Evolutionary conservation across 2,113 vertebrate genomes (phyloP).

Genomic region (Anarhynchus alexandrinus): DNA sequence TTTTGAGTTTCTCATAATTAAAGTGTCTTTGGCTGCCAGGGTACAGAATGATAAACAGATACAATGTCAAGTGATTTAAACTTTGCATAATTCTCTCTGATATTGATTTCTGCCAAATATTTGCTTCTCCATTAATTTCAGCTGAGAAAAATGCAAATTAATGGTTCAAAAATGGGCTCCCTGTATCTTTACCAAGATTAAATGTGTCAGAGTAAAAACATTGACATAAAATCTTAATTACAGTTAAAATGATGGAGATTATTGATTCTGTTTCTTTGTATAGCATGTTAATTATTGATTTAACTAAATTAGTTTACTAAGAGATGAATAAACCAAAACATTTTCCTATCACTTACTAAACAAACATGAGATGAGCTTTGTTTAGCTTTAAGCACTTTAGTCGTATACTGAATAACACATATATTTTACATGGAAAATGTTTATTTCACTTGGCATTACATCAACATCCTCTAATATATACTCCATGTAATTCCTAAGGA

Average conservation of each 20-base stretch:
- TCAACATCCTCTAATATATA: not conserved
- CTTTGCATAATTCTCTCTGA: not conserved
- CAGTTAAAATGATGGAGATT: not conserved
- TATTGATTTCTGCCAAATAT: conserved; percentile 48
- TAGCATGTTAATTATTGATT: not conserved
- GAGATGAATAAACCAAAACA: not conserved
- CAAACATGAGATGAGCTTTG: not conserved
- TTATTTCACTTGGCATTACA: not conserved
- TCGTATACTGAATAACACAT: not conserved
- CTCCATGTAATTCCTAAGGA: not conserved
- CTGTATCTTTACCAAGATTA: conserved; percentile 7
- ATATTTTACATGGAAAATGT: not conserved
- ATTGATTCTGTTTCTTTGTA: not conserved
- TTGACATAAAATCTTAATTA: conserved; percentile 11
- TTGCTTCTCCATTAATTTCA: conserved; percentile 15
- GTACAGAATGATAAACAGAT: conserved; percentile 1
- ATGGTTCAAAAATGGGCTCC: conserved; percentile 2
- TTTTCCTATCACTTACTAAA: not conserved
- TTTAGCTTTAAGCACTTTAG: not conserved
- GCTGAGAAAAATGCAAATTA: conserved; percentile 25
- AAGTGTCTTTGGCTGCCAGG: not conserved
- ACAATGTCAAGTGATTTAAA: not conserved
- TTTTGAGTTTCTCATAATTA: not conserved
- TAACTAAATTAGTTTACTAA: not conserved
- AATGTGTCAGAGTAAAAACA: conserved; percentile 25